These are phyloP conservation scores for Allophyes oxyacanthae DNA, from an alignment of 2,888 invertebrate species.

Conservation along the genomic window DNA sequence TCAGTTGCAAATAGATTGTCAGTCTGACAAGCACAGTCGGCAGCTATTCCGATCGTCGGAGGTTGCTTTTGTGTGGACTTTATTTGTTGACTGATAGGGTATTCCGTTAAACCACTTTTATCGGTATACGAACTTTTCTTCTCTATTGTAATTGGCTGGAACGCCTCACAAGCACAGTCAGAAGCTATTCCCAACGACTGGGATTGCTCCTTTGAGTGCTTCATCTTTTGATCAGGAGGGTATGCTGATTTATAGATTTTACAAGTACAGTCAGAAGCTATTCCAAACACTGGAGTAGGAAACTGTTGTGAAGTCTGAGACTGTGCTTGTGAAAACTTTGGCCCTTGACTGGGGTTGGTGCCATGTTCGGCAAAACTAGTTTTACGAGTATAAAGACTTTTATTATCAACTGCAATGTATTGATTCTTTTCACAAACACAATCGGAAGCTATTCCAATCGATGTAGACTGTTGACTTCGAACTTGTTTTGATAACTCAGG, in stretches of 20 bases:
- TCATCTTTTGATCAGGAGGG: neutral
- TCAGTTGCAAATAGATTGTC: neutral
- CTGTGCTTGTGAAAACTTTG: neutral
- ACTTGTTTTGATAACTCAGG: neutral
- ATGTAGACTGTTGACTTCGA: neutral
- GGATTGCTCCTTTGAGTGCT: neutral
- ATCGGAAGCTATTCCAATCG: neutral
- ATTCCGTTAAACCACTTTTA: neutral
- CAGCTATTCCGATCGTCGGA: neutral
- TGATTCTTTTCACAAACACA: conserved; percentile 2
- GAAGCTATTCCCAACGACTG: neutral
- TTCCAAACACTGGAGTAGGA: neutral
- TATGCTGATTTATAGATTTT: too few species aligned
- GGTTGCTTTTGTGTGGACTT: neutral
- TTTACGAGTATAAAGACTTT: neutral
- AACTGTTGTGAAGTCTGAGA: neutral
- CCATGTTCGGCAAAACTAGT: neutral
- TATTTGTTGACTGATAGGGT: neutral
- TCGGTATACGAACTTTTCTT: neutral
- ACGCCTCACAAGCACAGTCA: neutral
- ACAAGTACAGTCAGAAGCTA: neutral
- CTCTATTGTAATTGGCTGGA: neutral
- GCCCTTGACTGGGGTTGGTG: neutral
- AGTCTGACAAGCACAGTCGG: neutral
- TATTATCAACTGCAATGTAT: neutral